Conservation (phyloP, 2,113 vertebrate species). For the Onychostruthus taczanowskii region DNA sequence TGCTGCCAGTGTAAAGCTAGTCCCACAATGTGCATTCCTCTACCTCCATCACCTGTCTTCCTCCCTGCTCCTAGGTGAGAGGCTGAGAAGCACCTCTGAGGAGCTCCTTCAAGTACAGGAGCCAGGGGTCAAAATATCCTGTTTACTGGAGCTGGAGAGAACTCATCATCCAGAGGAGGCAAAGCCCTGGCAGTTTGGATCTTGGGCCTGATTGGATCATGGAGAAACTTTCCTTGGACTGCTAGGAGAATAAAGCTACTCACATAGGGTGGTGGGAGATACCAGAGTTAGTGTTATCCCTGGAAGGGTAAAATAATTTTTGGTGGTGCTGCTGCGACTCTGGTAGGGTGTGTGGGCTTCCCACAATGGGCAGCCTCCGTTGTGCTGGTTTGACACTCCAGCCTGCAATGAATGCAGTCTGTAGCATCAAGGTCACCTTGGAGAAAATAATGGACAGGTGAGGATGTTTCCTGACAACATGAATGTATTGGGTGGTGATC, state of each 20-base stretch:
- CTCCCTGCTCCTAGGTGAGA: neutral
- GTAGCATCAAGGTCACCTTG: neutral
- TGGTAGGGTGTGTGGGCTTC: neutral
- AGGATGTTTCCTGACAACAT: neutral
- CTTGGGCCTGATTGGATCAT: neutral
- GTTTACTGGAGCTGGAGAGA: neutral
- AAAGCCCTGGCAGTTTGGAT: neutral
- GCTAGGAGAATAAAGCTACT: neutral
- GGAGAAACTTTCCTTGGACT: neutral
- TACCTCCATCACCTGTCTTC: neutral
- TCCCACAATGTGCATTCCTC: neutral
- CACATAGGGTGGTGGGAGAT: neutral
- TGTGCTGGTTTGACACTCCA: neutral
- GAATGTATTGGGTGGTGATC: neutral
- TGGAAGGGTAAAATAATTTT: neutral
- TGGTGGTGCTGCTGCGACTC: neutral
- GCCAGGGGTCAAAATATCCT: neutral
- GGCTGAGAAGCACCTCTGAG: neutral
- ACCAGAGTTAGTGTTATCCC: neutral
- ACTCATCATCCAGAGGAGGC: neutral
- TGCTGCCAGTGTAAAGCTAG: neutral
- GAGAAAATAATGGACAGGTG: neutral
- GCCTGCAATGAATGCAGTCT: neutral
- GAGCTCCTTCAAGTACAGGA: neutral
- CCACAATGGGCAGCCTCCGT: neutral